Evolutionary conservation across 2,797 vertebrate genomes (phyloP).

Genomic region (Echeneis naucrates): DNA sequence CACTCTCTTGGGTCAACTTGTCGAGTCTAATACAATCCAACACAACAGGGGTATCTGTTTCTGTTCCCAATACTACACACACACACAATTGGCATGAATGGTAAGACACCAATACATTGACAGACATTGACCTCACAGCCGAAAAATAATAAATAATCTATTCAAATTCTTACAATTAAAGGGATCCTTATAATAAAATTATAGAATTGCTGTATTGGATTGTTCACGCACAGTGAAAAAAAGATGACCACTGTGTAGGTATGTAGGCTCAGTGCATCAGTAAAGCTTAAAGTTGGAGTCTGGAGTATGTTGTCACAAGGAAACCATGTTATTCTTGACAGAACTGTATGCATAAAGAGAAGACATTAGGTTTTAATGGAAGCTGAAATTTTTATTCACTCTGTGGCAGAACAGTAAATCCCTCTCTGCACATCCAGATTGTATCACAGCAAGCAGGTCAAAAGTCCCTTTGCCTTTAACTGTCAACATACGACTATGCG

Average conservation of each 20-base stretch:
- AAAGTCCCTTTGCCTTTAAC: conserved; percentile 28
- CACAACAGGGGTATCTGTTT: too few relatives aligned
- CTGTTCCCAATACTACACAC: too few relatives aligned
- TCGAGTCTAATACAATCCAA: too few relatives aligned
- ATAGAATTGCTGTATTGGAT: background rate
- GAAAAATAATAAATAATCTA: background rate
- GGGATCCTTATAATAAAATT: background rate
- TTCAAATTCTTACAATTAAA: background rate
- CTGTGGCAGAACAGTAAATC: conserved; percentile 72
- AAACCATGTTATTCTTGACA: background rate
- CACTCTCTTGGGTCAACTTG: too few relatives aligned
- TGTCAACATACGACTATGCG: conserved; percentile 57
- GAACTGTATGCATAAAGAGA: background rate
- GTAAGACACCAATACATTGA: too few relatives aligned
- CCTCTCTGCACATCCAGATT: conserved; percentile 53
- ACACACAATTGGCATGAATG: too few relatives aligned
- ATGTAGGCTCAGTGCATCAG: background rate
- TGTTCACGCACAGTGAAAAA: background rate
- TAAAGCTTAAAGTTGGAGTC: background rate
- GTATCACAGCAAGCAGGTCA: conserved; percentile 75
- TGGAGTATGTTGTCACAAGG: background rate
- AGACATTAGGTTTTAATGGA: conserved; percentile 52
- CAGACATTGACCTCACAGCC: background rate
- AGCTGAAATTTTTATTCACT: conserved; percentile 79
- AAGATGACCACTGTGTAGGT: background rate